phyloP scores from a whole-genome alignment of 2,888 invertebrate genomes.

The Torymus auratus region DNA sequence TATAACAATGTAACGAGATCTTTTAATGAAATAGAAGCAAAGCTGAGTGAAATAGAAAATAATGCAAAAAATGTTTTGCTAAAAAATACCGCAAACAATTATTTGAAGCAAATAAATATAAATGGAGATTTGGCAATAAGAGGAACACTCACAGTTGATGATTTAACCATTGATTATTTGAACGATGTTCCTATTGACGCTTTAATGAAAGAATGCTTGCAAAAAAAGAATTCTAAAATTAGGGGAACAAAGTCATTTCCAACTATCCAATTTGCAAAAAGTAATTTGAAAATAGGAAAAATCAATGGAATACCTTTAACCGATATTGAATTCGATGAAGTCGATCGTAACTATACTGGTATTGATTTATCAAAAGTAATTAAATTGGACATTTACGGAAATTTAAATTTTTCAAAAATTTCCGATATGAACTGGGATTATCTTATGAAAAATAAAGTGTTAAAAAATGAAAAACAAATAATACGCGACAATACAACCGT shows the following conservation, averaged over 20 bases:
- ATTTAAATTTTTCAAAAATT: conserved; percentile 71
- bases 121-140: conserved; percentile 70
- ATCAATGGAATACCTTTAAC: conserved; percentile 71
- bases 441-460: conserved; percentile 76
- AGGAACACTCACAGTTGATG: conserved; percentile 66
- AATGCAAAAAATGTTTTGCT: not conserved
- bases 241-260: conserved; percentile 63
- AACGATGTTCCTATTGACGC: conserved; percentile 67
- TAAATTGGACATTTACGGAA: conserved; percentile 61
- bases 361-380: conserved; percentile 64
- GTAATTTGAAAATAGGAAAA: conserved; percentile 64
- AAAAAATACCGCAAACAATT: not conserved
- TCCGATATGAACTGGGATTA: conserved; percentile 78
- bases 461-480: conserved; percentile 74
- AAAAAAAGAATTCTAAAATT: conserved; percentile 61
- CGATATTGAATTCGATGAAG: conserved; percentile 67
- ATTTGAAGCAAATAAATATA: conserved; percentile 63
- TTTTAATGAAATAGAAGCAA: conserved; percentile 61
- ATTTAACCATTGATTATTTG: conserved; percentile 67
- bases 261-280: conserved; percentile 60
- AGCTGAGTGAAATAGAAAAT: conserved; percentile 19
- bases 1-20: conserved; percentile 61
- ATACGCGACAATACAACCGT: conserved; percentile 76
- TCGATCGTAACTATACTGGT: conserved; percentile 60
- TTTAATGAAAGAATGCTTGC: conserved; percentile 67